A percentile compares a stretch with the other conserved stretches of the same genome.
Conservation (phyloP, 2,113 vertebrate species). For the Tragelaphus buxtoni region DNA sequence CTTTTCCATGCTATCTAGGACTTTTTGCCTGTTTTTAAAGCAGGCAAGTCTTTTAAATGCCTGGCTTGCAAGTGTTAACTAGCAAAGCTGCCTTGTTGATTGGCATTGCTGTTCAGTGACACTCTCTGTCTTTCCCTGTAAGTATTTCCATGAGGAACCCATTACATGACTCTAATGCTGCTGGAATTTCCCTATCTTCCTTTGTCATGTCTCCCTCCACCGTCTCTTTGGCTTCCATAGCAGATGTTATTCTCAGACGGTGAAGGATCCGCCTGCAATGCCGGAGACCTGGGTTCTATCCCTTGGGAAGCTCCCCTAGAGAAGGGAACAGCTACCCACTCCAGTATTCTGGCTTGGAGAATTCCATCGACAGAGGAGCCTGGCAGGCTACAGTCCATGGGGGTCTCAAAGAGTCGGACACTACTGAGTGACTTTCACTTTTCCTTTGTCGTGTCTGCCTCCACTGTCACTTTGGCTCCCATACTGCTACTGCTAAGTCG, state of each 20-base stretch:
- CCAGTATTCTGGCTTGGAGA: not conserved
- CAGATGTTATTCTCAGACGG: not conserved
- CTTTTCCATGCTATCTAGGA: not conserved
- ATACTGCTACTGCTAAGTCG: too few relatives aligned
- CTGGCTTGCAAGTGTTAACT: not conserved
- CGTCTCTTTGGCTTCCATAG: not conserved
- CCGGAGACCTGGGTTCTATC: not conserved
- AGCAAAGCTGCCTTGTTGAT: not conserved
- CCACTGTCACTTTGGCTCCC: not conserved
- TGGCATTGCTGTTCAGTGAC: not conserved
- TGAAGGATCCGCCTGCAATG: not conserved
- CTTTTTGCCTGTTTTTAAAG: slow-evolving; percentile 32
- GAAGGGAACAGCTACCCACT: not conserved
- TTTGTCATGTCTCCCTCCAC: not conserved
- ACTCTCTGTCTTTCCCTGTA: not conserved
- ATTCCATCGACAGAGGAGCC: not conserved
- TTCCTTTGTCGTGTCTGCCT: not conserved
- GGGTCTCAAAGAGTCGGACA: not conserved
- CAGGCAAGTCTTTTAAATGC: not conserved
- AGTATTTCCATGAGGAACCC: not conserved
- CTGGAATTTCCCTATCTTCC: not conserved
- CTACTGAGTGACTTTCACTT: not conserved
- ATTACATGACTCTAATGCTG: not conserved
- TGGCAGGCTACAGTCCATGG: not conserved
- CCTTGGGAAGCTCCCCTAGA: not conserved